Base-by-base conservation (phyloP, 2,888 invertebrate species). In the Unio pictorum region DNA sequence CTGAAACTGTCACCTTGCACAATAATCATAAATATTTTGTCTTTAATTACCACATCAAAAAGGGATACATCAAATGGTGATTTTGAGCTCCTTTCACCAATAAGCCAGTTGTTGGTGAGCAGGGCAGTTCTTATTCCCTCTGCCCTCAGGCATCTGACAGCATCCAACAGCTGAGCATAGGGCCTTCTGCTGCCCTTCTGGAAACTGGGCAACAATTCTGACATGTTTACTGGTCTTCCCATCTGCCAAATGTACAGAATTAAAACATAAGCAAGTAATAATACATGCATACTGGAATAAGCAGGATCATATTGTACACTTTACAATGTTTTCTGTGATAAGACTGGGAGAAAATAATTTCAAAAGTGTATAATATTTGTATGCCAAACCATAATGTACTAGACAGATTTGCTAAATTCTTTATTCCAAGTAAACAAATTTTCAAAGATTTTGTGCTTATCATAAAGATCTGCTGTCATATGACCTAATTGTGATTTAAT, bases 61-160 rank as follows among this genome's bases (percentile, higher is more conserved):
- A 87, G 63, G 7, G 70, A 67, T 34, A 55, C 69, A 61, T 87
- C 86, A 11, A 87, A 58, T 20, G 84, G 83, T 4, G 72, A 23
- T 26, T 70, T 28, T 23, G 76, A 64, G 18, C 66, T 62, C 30
- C 57, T 34, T 23, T 73, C 71, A 61, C 73, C 71, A 6, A 45
- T 71, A 58, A 75, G 74, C 83, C 89, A 90, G 82, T 91, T 91
- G 81, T 91, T 91, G n/a, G 91, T 91, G 18, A 91, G 84, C 11
- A 91, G 79, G 20, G 88, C 89, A 3, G 88, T 87, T 69, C 88
- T 88, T 62, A 88, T 75, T 11, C 90, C 90, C 62, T 87, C 83
- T 3, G 86, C 82, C 57, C 84, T 77, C 7, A 90, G 81, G 55
- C 84, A 80, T 58, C 74, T 68, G 54, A 89, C 78, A 8, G 86